Percentiles rank a stretch among this genome's conserved stretches.
phyloP scores from a whole-genome alignment of 2,797 vertebrate species.

The Schizopygopsis malacanthus region DNA sequence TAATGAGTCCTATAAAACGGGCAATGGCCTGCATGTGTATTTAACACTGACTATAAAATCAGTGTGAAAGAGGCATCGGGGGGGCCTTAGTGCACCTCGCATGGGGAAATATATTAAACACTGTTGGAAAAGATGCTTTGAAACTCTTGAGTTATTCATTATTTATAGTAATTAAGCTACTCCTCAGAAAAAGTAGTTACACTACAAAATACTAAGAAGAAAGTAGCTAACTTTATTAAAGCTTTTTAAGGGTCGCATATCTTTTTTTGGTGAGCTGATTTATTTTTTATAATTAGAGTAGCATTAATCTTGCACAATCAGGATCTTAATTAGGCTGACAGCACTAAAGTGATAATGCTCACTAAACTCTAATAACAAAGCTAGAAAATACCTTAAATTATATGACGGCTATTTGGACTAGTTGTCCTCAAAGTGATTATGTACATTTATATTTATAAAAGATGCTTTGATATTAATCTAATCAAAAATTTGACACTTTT shows the following conservation, averaged over 20 bases:
- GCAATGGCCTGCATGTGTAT: slow-evolving; percentile 39
- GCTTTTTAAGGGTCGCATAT: not conserved
- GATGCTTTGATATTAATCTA: not conserved
- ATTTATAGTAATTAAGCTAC: slow-evolving; percentile 6
- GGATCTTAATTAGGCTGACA: not conserved
- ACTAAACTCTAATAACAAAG: not conserved
- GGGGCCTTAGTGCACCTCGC: not conserved
- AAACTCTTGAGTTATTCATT: slow-evolving; percentile 19
- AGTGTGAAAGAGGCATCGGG: slow-evolving; percentile 13
- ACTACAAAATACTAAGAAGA: not conserved
- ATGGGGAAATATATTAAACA: not conserved
- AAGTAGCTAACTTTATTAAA: not conserved
- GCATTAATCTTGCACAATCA: not conserved
- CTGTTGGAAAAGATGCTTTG: not conserved
- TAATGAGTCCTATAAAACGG: slow-evolving; percentile 45
- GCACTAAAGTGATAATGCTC: not conserved
- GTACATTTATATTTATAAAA: not conserved
- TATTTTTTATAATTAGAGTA: not conserved
- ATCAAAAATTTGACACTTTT: not conserved
- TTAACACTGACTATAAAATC: slow-evolving; percentile 50
- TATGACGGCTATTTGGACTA: not conserved
- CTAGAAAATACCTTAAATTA: not conserved
- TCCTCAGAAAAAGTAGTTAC: not conserved
- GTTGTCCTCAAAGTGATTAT: not conserved
- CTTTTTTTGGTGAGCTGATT: not conserved